A percentile compares a stretch with the other conserved stretches of the same genome.
phyloP scores from a whole-genome alignment of 2,888 invertebrate species.

The Chaetogeoica ovagalla region DNA sequence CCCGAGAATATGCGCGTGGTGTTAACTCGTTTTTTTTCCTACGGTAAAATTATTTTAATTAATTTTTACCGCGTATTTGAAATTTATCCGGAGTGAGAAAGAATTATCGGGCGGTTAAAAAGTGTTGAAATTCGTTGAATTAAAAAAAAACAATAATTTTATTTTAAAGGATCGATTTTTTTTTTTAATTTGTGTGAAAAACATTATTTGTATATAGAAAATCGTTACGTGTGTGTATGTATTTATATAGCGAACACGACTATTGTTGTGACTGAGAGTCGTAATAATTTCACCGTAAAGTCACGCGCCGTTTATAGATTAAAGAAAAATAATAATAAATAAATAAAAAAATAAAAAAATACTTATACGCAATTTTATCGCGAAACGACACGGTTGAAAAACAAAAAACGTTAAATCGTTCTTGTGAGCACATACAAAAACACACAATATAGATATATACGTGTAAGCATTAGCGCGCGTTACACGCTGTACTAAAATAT shows the following conservation, averaged over 20 bases:
- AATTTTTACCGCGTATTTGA: no score
- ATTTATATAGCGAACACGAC: background rate
- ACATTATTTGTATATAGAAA: no score
- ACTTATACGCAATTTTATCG: slow-evolving; percentile 23
- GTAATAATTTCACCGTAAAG: slow-evolving; percentile 25
- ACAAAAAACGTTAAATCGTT: slow-evolving; percentile 5
- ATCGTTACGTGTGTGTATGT: background rate
- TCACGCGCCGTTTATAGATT: slow-evolving; percentile 24
- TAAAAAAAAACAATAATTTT: no score
- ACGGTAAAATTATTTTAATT: no score
- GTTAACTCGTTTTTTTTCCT: no score
- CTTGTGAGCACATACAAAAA: background rate
- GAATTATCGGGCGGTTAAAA: no score
- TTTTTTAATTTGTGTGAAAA: no score
- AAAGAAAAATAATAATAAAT: background rate
- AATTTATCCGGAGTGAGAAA: no score
- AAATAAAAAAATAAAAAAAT: background rate
- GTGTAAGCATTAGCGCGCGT: background rate
- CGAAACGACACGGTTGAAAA: slow-evolving; percentile 14
- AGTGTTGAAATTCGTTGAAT: no score
- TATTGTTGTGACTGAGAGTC: background rate
- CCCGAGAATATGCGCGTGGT: no score
- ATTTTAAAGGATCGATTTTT: no score
- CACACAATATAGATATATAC: background rate
- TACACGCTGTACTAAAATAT: no score